Evolutionary conservation across 2,113 vertebrate species (phyloP).

Genomic region (Rana temporaria): DNA sequence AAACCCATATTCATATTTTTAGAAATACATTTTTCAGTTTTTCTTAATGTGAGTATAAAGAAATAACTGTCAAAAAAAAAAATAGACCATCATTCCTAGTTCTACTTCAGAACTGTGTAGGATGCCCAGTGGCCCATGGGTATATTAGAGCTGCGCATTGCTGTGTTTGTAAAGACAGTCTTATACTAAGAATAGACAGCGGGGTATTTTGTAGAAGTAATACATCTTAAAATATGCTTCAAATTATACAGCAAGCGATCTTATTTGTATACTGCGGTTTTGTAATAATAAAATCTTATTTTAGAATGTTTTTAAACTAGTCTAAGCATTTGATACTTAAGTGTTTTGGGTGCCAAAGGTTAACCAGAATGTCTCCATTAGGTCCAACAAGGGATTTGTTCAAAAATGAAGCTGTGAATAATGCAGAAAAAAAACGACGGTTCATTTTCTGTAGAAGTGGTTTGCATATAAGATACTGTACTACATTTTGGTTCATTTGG

Average conservation of each 20-base stretch:
- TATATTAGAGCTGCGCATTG: too few species aligned
- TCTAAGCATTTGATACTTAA: slow-evolving; percentile 27
- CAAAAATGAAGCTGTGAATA: not conserved
- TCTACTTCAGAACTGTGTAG: too few species aligned
- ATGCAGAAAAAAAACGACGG: not conserved
- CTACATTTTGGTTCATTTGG: not conserved
- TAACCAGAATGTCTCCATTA: not conserved
- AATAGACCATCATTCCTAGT: too few species aligned
- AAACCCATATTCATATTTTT: too few species aligned
- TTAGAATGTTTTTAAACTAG: slow-evolving; percentile 33
- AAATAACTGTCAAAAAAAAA: too few species aligned
- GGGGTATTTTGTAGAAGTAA: slow-evolving; percentile 14
- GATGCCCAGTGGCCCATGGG: too few species aligned
- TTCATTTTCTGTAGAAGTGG: not conserved
- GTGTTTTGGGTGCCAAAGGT: slow-evolving; percentile 3
- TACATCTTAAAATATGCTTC: slow-evolving; percentile 24
- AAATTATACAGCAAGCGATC: slow-evolving; percentile 18
- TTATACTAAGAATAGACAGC: slow-evolving; percentile 14
- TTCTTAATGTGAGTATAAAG: too few species aligned
- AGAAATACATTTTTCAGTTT: too few species aligned
- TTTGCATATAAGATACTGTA: too few species aligned
- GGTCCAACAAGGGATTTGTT: not conserved
- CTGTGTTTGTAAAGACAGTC: slow-evolving; percentile 6
- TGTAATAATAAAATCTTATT: slow-evolving; percentile 36
- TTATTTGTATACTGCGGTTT: slow-evolving; percentile 32